A percentile compares a stretch with the other conserved stretches of the same genome.
Evolutionary conservation across 2,113 vertebrate genomes (phyloP).

Genomic region (Galemys pyrenaicus): DNA sequence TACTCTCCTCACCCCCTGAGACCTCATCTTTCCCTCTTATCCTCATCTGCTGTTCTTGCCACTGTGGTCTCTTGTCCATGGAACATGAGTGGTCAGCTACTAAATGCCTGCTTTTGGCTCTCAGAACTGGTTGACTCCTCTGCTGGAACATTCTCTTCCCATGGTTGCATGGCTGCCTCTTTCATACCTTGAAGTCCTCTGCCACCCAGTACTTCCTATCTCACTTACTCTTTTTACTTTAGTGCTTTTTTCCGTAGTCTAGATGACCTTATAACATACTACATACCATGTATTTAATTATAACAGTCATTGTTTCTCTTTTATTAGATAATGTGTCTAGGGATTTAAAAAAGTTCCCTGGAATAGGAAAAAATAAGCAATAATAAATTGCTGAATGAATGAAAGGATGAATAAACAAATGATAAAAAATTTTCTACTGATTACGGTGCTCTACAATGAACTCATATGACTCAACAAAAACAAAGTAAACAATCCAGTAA

Average conservation of each 20-base stretch:
- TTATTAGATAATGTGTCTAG: not conserved
- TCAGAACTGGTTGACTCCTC: too few relatives aligned
- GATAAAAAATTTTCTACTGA: too few relatives aligned
- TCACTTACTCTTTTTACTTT: not conserved
- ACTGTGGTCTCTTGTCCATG: not conserved
- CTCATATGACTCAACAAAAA: too few relatives aligned
- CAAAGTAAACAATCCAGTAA: too few relatives aligned
- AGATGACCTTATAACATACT: not conserved
- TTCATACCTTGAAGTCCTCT: not conserved
- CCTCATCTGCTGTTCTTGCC: not conserved
- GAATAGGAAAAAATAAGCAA: not conserved
- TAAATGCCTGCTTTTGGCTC: not conserved
- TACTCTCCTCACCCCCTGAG: not conserved
- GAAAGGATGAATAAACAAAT: not conserved
- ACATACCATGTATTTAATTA: not conserved
- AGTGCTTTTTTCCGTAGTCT: not conserved
- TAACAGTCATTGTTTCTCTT: not conserved
- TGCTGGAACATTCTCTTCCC: not conserved
- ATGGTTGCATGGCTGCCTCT: not conserved
- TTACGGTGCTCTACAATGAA: too few relatives aligned
- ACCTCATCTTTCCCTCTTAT: not conserved
- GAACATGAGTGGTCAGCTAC: rapidly evolving
- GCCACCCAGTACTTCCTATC: too few relatives aligned
- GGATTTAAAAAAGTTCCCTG: not conserved
- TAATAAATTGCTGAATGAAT: not conserved